phyloP scores from a whole-genome alignment of 1,140 invertebrate genomes.

The Glossosoma conforme region DNA sequence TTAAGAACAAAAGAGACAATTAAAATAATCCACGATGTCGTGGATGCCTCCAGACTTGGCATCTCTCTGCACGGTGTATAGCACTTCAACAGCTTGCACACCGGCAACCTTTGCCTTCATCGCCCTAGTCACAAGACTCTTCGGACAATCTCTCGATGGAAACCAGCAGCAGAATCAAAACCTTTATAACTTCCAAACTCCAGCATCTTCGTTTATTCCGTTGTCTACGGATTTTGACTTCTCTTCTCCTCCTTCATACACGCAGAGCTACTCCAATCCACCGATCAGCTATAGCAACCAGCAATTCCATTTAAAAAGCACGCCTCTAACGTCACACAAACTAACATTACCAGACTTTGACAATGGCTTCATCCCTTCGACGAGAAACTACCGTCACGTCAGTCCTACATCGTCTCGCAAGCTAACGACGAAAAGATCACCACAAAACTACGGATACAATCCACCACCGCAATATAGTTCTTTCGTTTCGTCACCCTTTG shows the following conservation, averaged over 20 bases:
- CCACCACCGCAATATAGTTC: conserved; percentile 6
- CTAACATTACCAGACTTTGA: not conserved
- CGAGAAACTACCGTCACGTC: too few species aligned
- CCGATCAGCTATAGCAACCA: not conserved
- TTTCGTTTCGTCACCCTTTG: conserved; percentile 9
- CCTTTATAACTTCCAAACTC: not conserved
- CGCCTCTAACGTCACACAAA: too few species aligned
- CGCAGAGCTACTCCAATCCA: too few species aligned
- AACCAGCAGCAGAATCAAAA: not conserved
- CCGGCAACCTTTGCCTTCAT: conserved; percentile 48
- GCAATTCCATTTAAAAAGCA: not conserved
- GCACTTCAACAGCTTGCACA: conserved; percentile 47
- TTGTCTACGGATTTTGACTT: not conserved
- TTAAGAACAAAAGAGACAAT: too few species aligned
- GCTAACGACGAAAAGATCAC: not conserved
- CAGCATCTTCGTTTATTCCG: not conserved
- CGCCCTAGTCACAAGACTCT: conserved; percentile 45
- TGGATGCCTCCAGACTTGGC: conserved; percentile 50
- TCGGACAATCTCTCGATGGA: conserved; percentile 47
- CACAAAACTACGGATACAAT: not conserved
- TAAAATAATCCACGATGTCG: conserved; percentile 39
- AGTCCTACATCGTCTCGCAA: not conserved
- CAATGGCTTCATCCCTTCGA: not conserved
- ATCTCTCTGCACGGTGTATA: conserved; percentile 41
- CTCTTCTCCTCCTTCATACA: not conserved